Percentiles rank a stretch among this genome's conserved stretches.
These are phyloP conservation scores for Drosophila stalkeri DNA, from an alignment of 2,888 invertebrate genomes.

Conservation along the genomic window DNA sequence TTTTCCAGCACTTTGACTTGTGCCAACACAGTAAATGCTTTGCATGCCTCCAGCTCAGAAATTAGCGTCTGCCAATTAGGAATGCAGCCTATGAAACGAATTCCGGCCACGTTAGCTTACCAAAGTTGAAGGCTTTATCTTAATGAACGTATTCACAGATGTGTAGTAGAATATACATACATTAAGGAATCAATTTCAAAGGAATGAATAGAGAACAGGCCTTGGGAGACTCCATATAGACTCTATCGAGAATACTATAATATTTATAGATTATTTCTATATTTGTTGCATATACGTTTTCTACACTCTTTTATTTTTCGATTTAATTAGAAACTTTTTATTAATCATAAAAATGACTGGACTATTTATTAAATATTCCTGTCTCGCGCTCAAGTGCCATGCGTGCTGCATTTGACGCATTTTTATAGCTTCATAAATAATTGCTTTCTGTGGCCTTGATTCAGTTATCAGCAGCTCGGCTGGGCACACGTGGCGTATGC, in stretches of 20 bases:
- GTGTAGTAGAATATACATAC: neutral
- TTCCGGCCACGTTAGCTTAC: neutral
- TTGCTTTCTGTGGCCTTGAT: constrained; percentile 44
- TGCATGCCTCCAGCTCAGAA: constrained; percentile 1
- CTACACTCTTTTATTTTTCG: neutral
- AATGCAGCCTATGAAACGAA: neutral
- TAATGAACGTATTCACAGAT: neutral
- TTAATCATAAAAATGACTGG: neutral
- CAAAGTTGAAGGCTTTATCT: neutral
- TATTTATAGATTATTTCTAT: too few relatives aligned
- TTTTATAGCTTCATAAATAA: constrained; percentile 67
- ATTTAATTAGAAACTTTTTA: neutral
- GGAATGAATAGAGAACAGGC: too few relatives aligned
- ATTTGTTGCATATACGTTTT: neutral
- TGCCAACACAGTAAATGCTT: constrained; percentile 13
- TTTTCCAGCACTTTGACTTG: constrained; percentile 34
- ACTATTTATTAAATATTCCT: neutral
- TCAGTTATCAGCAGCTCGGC: constrained; percentile 18
- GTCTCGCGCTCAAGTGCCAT: neutral
- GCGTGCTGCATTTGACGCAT: constrained; percentile 22
- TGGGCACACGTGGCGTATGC: constrained; percentile 30
- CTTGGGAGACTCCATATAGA: too few relatives aligned
- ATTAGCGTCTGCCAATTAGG: constrained; percentile 15
- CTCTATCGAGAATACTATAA: neutral
- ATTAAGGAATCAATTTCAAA: too few relatives aligned